Base-by-base conservation (phyloP, 2,888 invertebrate genomes). In the Lasioglossum vierecki region DNA sequence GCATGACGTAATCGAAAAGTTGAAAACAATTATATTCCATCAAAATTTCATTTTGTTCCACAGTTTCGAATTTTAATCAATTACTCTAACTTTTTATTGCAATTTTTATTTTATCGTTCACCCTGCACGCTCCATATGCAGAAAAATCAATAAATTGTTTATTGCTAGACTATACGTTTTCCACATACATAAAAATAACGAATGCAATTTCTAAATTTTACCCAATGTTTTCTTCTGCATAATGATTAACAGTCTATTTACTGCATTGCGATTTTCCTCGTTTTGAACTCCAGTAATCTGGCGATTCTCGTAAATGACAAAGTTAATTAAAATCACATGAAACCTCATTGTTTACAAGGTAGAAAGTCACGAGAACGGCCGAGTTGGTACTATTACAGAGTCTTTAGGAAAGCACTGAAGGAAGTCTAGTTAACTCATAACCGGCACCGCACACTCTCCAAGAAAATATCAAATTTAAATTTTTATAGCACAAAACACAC, bases 391-490 rank as follows among this genome's bases (percentile, higher is more conserved):
- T 70, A 76, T 76, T 76, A 63, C 26, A 60, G 41, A 76, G 70
- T 70, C 46, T 73, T 79, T 11, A 46, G 30, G 57, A 15, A 41
- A 70, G 41, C 35, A n/a, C 68, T 30, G 44, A 26, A 60, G 70
- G 15, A 81, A 77, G 49, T 63, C 35, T 30, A 72, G 46, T 77
- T 63, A 49, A 66, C 71, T 66, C 63, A 15, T 77, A 81, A 81
- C 49, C 15, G 22, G 72, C 46, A 49, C 39, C 71, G 15, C 46
- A 46, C 39, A 39, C 60, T 76, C 71, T 30, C 76, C 76, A 39
- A 44, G 76, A 30, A 66, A 73, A 66, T 72, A 30, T 39, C 53
- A n/a, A 82, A 66, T 53, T 78, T 73, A 74, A 44, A 82, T 73
- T 78, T 78, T 73, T 78, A 78, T 68, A 74, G 53, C 78, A 8